A percentile compares a stretch with the other conserved stretches of the same genome.
phyloP scores from a whole-genome alignment of 2,113 vertebrate genomes.

The Sorex fumeus region DNA sequence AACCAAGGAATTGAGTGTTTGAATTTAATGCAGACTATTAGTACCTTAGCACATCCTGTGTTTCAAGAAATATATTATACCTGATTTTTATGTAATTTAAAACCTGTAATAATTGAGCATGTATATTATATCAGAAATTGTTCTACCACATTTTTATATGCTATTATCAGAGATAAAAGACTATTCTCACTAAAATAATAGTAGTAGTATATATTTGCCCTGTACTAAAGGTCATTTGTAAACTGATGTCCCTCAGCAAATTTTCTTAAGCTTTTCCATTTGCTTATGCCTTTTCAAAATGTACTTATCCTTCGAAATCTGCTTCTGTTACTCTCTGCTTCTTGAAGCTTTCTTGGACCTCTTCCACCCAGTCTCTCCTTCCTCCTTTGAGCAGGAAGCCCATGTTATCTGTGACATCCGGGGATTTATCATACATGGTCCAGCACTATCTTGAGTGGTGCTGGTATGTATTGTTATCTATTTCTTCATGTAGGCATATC shows the following conservation, averaged over 20 bases:
- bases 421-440: neutral
- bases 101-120: neutral
- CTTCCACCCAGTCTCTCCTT: slow-evolving; percentile 30
- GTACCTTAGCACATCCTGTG: neutral
- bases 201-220: neutral
- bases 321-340: slow-evolving; percentile 26
- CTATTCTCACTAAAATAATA: slow-evolving; percentile 37
- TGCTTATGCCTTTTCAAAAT: slow-evolving; percentile 18
- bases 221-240: slow-evolving; percentile 10
- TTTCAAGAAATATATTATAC: slow-evolving; percentile 28
- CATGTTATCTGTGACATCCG: neutral
- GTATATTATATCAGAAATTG: neutral
- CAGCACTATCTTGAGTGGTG: neutral
- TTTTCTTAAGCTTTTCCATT: slow-evolving; percentile 1
- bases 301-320: slow-evolving; percentile 29
- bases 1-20: slow-evolving; percentile 42
- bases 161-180: slow-evolving; percentile 34
- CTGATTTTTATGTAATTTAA: slow-evolving; percentile 1
- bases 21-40: slow-evolving; percentile 26
- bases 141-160: neutral
- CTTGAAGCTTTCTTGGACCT: slow-evolving; percentile 36
- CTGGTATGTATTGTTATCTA: neutral
- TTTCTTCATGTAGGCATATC: slow-evolving; percentile 50
- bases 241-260: slow-evolving; percentile 10
- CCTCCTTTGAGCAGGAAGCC: slow-evolving; percentile 32